Base-by-base conservation (phyloP, 2,797 vertebrate genomes). In the Podarcis lilfordi region DNA sequence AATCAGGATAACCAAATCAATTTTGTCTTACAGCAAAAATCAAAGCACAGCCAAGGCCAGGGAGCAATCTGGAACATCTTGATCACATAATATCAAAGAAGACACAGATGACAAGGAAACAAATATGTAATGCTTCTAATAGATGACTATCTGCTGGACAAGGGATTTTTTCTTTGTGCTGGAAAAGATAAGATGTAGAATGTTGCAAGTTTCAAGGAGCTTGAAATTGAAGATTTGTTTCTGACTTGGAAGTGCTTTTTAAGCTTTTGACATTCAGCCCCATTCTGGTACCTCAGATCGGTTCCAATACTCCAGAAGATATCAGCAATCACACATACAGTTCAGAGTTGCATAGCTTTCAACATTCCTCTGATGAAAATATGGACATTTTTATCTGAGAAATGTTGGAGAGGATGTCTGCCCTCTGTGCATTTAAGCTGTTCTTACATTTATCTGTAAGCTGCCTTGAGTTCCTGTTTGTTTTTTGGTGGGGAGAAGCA, bases 1-100 rank as follows among this genome's bases (percentile, higher is more conserved):
- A 69, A 79, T 78, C 45, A 50, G n/a, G 7, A 27, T 19, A 66
- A 10, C n/a, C 66, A 78, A 69, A 40, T 50, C 64, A 79, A 29
- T 79, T 86, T 79, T 69, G n/a, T 37, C 43, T 86, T 69, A 55
- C 77, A 50, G 50, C 43, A 79, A 79, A 78, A 86, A 86, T 88
- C 0, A 2, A 80, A 35, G 8, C 21, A 11, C 25, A 69, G 6
- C 0, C 37, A 13, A 9, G 17, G 5, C 1, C 9, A 21, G 8
- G 13, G 10, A 40, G 2, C 72, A 29, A 43, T 87, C 7, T 81
- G 78, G 27, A 88, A 55, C 66, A 77, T 68, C 72, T 83, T 88
- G 81, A 84, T 76, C 81, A 69, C 45, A 82, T 64, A 21, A 82
- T 23, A 68, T 85, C 43, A 75, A 37, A 68, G 15, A 37, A 68